Evolutionary conservation across 2,888 invertebrate genomes (phyloP), one percentile per base, ranked within the genome.

Genomic region (Mimachlamys varia): DNA sequence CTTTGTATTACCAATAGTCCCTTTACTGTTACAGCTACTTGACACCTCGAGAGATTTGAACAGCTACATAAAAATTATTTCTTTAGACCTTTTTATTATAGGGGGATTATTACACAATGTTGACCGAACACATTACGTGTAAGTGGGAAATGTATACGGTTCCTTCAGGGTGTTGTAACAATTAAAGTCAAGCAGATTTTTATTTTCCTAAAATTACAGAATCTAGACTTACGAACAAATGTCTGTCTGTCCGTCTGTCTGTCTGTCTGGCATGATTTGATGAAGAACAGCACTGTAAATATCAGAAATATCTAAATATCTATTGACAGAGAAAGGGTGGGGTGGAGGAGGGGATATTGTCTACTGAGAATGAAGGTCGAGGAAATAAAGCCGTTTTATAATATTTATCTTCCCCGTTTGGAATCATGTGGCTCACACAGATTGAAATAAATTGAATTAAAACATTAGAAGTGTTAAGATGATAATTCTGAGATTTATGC

Each of bases 141-240:
- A 76, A 76, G 76, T 76, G 22, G 19, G 58, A 22, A 58, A 58
- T n/a, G 3, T 58, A 2, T 19, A 58, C 19, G 58, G 62, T 33
- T 33, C 33, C 12, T 33, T 27, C 7, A 33, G 27, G 33, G 76
- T 33, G 33, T 76, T 76, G 33, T 76, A 27, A 33, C 12, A 76
- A n/a, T n/a, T n/a, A n/a, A 22, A 27, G 76, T 27, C 76, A 27
- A 76, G 33, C 13, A 22, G 76, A 33, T 76, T 76, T 53, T 27
- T 76, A 76, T 27, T 76, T 76, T 76, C 76, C 10, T 76, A 33
- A 76, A 76, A 76, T 76, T 76, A 76, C 76, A 76, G 27, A 33
- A 33, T 76, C 76, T 15, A 76, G 76, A 76, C 76, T 33, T 76
- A 33, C 12, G 76, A 76, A 76, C 76, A 76, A 76, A 76, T 76